These are phyloP conservation scores for Homarus gammarus DNA, from an alignment of 2,888 invertebrate species.

Conservation along the genomic window DNA sequence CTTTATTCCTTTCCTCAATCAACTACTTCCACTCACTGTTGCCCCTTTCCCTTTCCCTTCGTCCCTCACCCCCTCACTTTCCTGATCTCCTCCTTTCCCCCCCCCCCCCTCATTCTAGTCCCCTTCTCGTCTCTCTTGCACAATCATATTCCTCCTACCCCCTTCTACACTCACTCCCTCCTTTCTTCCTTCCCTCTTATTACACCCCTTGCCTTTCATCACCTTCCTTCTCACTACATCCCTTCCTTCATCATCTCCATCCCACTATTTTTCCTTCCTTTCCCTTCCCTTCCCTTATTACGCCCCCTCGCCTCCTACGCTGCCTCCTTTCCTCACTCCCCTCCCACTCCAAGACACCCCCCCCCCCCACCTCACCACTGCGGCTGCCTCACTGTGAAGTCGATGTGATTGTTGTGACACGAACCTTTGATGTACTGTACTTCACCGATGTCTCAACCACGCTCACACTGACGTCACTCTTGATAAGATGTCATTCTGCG, in stretches of 20 bases:
- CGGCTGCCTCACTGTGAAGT: no score
- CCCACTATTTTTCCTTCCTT: slow-evolving; percentile 6
- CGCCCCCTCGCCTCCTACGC: neutral
- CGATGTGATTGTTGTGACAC: no score
- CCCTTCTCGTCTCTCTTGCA: neutral
- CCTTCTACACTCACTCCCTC: neutral
- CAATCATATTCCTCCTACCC: neutral
- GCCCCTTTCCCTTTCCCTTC: neutral
- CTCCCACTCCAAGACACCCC: neutral
- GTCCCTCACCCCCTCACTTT: neutral
- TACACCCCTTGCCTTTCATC: neutral
- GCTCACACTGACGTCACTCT: no score
- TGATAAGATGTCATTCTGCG: no score
- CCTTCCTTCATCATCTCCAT: neutral
- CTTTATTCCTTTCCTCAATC: neutral
- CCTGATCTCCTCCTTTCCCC: neutral
- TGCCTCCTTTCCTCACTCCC: neutral
- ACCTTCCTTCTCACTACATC: neutral
- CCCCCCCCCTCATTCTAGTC: neutral
- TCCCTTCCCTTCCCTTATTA: neutral
- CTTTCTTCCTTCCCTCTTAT: neutral
- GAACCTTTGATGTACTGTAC: no score
- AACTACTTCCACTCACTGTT: no score
- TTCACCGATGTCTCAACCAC: no score
- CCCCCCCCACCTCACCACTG: neutral